These are phyloP conservation scores for Drosophila insularis DNA, from an alignment of 1,140 invertebrate genomes.

Conservation along the genomic window DNA sequence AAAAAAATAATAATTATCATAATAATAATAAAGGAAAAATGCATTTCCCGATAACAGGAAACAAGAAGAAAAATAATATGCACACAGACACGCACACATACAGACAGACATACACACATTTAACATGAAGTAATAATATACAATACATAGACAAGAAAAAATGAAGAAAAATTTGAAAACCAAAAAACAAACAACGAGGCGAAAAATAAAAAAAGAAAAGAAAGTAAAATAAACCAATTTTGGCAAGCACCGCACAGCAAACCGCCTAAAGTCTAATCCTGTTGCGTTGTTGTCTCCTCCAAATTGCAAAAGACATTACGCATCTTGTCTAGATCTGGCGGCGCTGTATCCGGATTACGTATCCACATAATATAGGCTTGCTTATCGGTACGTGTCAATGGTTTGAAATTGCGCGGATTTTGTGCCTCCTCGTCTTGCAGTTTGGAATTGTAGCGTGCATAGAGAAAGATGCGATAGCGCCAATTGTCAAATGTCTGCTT, in stretches of 20 bases:
- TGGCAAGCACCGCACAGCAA: not conserved
- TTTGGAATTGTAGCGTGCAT: slow-evolving; percentile 79
- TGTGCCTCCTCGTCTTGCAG: slow-evolving; percentile 73
- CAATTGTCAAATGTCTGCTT: slow-evolving; percentile 80
- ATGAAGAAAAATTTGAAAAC: not conserved
- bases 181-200: too few relatives aligned
- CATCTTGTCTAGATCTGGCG: slow-evolving; percentile 77
- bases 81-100: slow-evolving; percentile 46
- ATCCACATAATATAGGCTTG: slow-evolving; percentile 80
- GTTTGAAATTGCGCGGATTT: slow-evolving; percentile 77
- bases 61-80: slow-evolving; percentile 40
- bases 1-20: slow-evolving; percentile 20
- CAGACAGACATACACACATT: slow-evolving; percentile 37
- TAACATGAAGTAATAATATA: slow-evolving; percentile 40
- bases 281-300: slow-evolving; percentile 68
- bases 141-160: slow-evolving; percentile 31
- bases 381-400: slow-evolving; percentile 76
- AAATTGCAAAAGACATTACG: slow-evolving; percentile 77
- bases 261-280: slow-evolving; percentile 48
- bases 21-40: slow-evolving; percentile 44
- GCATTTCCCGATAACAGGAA: slow-evolving; percentile 47
- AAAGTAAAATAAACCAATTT: slow-evolving; percentile 11
- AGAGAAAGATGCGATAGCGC: slow-evolving; percentile 78
- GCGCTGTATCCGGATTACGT: slow-evolving; percentile 77
- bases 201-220: slow-evolving; percentile 8